Evolutionary conservation across 2,113 vertebrate genomes (phyloP).

Genomic region (Atrichornis clamosus): DNA sequence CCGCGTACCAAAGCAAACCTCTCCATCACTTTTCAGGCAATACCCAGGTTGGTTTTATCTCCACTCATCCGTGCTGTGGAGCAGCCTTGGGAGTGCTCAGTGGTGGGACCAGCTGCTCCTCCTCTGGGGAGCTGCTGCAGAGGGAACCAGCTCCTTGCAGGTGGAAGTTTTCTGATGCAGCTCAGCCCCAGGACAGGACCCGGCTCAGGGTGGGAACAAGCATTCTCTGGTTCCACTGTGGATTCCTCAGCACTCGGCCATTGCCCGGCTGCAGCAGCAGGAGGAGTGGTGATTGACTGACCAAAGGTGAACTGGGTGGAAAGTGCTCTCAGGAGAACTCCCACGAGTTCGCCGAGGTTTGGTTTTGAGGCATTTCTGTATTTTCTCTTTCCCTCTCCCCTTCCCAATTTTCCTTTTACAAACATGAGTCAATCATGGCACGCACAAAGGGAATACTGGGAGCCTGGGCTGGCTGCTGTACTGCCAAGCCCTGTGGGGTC

Average conservation of each 20-base stretch:
- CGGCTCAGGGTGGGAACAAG: not conserved
- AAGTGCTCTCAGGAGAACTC: not conserved
- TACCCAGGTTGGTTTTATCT: not conserved
- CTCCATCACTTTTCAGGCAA: not conserved
- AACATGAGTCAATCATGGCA: not conserved
- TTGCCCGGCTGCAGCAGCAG: not conserved
- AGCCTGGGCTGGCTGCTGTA: not conserved
- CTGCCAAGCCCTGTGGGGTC: not conserved
- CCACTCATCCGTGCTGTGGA: not conserved
- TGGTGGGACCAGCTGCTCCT: not conserved
- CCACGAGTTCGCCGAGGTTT: not conserved
- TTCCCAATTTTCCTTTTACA: not conserved
- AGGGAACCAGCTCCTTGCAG: not conserved
- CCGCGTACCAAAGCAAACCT: not conserved
- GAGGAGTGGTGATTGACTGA: not conserved
- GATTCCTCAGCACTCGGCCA: not conserved
- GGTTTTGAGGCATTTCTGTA: not conserved
- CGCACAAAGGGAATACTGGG: not conserved
- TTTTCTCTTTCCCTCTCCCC: not conserved
- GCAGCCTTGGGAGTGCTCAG: not conserved
- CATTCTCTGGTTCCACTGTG: fast-evolving
- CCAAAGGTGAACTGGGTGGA: not conserved
- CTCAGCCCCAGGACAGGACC: not conserved
- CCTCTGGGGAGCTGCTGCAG: not conserved
- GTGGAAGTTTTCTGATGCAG: not conserved